Percentiles rank a stretch among this genome's conserved stretches.
These are phyloP conservation scores for Linnaemya tessellans DNA, from an alignment of 2,888 invertebrate species.

Conservation along the genomic window DNA sequence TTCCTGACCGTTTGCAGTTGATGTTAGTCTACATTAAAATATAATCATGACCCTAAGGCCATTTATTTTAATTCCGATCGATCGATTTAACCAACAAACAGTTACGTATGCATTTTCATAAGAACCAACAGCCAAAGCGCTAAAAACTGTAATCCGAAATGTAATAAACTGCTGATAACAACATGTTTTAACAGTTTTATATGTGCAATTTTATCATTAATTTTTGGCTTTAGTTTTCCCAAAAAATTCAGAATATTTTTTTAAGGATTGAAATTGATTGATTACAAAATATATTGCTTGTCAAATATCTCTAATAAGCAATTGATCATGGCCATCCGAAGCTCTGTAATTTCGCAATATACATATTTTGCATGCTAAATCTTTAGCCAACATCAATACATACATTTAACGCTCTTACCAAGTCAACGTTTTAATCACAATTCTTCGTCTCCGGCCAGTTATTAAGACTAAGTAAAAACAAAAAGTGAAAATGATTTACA, in stretches of 20 bases:
- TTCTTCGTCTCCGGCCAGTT: conserved; percentile 8
- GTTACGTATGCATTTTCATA: conserved; percentile 40
- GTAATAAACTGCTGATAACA: conserved; percentile 72
- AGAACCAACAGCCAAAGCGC: conserved; percentile 7
- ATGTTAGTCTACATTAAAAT: conserved; percentile 69
- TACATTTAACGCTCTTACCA: conserved; percentile 38
- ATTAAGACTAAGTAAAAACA: conserved; percentile 39
- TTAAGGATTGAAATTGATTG: conserved; percentile 8
- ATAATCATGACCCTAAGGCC: conserved; percentile 68
- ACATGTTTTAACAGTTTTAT: conserved; percentile 65
- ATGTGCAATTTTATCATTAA: conserved; percentile 64
- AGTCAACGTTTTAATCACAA: conserved; percentile 48
- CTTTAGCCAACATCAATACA: conserved; percentile 10
- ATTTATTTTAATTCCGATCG: conserved; percentile 66
- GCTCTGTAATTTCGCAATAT: background rate
- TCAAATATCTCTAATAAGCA: background rate
- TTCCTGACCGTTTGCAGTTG: conserved; percentile 54
- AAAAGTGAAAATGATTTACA: conserved; percentile 64
- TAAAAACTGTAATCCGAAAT: conserved; percentile 68
- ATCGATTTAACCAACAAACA: conserved; percentile 44
- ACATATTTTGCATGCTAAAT: background rate
- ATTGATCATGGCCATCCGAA: background rate
- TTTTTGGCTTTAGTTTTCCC: background rate
- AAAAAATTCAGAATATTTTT: background rate
- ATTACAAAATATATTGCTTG: conserved; percentile 26